Base-by-base conservation (phyloP, 2,888 invertebrate genomes). In the Parascotia fuliginaria region DNA sequence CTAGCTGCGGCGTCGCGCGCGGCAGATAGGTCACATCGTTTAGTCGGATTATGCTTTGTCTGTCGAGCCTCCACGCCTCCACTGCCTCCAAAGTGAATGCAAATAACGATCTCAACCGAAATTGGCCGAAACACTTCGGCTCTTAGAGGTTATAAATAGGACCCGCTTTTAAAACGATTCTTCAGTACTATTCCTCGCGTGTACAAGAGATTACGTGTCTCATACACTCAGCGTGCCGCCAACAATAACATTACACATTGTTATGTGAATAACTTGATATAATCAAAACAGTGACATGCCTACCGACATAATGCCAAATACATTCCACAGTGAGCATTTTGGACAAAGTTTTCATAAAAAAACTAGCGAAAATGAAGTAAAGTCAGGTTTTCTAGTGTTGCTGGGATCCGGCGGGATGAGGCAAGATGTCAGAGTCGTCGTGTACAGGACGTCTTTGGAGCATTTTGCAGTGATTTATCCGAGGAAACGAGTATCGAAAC, bases 401-500 rank as follows among this genome's bases (percentile, higher is more conserved):
- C 65, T 94, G 28, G 92, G 93, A 1, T 93, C 93, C 40, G 92
- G 92, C 52, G 94, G 94, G 63, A 89, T 93, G 69, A 87, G 93
- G 12, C 94, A 94, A 77, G 91, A 93, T 56, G 94, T 94, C 3
- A 90, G 94, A 67, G 94, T 94, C 57, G 94, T 94, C 65, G 94
- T 95, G 15, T 94, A 95, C 76, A 88, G 93, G 54, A 94, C 94
- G 3, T 93, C 94, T 36, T 80, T 94, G 71, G 95, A 94, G 72
- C 94, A 95, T 68, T 95, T 95, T 68, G 94, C 94, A 1, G 94
- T 94, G 5, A 93, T 95, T 22, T 94, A 94, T 61, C 94, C 94
- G 5, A 93, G 94, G 77, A 94, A 94, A 81, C 93, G 94, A 69
- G 86, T 94, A 9, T 93, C 94, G 56, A 93, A 94, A 59, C 93